Base-by-base conservation (phyloP, 2,797 vertebrate genomes). In the Ctenopoma kingsleyae region DNA sequence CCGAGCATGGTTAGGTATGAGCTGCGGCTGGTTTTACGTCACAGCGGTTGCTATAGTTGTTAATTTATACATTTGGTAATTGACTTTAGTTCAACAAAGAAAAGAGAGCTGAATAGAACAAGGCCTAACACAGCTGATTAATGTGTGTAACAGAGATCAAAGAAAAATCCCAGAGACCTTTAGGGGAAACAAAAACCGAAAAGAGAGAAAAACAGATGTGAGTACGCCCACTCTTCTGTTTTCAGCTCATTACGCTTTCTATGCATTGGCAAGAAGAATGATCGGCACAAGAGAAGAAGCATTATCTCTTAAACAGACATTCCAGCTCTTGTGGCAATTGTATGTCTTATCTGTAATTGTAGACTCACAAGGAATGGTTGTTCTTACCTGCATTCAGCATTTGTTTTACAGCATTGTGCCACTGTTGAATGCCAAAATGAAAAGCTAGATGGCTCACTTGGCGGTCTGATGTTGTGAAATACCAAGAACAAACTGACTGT, bases 71-170 rank as follows among this genome's bases (percentile, higher is more conserved):
- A 67, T 72, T 53, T 58, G 40, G 27, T 89, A 86, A 89, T 88
- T 87, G 62, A 80, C 74, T 83, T 81, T 76, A 76, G 84, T 85
- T 85, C 8, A 50, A 79, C 72, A 83, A 69, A 86, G 76, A 65
- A 44, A 30, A 23, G 40, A 15, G 53, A 57, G 49, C 54, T 55
- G 62, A 78, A 80, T 27, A 52, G 70, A 74, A 50, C 54, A 38
- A 43, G 51, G 67, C 58, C 72, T 56, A 64, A 63, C 72, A 50
- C 67, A 27, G 63, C 52, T 87, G 83, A 91, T 89, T 86, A 88
- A 87, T 82, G 83, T 82, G 66, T 64, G 71, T 55, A 60, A 73
- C 57, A 2, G 52, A 74, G 80, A 89, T 90, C 73, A 88, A 84
- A 89, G 82, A 66, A 61, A 59, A 55, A 67, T 71, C 60, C 27